These are phyloP conservation scores for Halcyon senegalensis DNA, from an alignment of 2,113 vertebrate genomes.

Conservation along the genomic window DNA sequence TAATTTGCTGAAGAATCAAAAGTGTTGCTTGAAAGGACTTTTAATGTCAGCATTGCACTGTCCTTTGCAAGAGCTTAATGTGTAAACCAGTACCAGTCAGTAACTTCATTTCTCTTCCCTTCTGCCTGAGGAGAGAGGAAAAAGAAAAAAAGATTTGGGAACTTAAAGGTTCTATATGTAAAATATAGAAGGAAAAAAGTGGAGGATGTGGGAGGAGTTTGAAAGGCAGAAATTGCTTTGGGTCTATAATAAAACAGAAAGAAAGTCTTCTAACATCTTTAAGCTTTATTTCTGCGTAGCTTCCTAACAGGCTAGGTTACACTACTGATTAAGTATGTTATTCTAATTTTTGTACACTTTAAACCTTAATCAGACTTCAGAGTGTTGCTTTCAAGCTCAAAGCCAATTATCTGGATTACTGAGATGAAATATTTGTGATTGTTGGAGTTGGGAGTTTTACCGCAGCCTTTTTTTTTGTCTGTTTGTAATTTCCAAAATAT, in stretches of 20 bases:
- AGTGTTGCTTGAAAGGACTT: neutral
- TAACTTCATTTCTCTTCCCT: neutral
- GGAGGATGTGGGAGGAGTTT: neutral
- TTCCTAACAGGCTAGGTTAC: neutral
- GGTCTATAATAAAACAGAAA: neutral
- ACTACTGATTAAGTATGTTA: neutral
- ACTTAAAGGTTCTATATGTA: neutral
- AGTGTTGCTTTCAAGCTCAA: neutral
- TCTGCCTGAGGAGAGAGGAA: neutral
- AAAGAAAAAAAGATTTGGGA: neutral
- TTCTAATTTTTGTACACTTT: conserved; percentile 17
- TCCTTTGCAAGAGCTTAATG: too few relatives aligned
- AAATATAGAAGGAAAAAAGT: neutral
- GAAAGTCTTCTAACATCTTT: neutral
- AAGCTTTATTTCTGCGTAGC: neutral
- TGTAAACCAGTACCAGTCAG: too few relatives aligned
- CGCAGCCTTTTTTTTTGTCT: neutral
- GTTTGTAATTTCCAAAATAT: neutral
- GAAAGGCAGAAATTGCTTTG: neutral
- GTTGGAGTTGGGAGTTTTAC: neutral
- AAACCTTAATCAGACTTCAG: neutral
- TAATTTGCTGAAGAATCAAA: neutral
- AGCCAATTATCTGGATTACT: conserved; percentile 12
- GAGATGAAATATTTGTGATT: conserved; percentile 32
- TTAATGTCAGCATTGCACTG: too few relatives aligned